Evolutionary conservation across 1,140 invertebrate genomes (phyloP).

Genomic region (Heliothis subflexa): DNA sequence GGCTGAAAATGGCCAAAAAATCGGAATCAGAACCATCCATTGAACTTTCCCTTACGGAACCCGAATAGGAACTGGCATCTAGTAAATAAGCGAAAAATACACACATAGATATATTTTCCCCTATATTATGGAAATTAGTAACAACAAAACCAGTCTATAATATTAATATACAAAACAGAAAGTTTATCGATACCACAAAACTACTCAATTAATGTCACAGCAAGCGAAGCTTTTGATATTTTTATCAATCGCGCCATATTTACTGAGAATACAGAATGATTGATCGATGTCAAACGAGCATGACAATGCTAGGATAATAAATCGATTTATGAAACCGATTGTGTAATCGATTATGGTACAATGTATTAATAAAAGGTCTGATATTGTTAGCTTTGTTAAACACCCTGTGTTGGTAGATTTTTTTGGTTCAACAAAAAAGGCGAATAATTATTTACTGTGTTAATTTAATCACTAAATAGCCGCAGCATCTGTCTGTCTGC

Average conservation of each 20-base stretch:
- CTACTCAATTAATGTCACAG: constrained; percentile 54
- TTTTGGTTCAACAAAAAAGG: not conserved
- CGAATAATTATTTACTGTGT: too few species aligned
- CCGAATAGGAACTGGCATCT: too few species aligned
- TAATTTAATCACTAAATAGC: too few species aligned
- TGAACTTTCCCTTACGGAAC: too few species aligned
- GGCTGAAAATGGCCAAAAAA: too few species aligned
- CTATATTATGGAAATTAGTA: constrained; percentile 3
- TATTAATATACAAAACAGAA: constrained; percentile 15
- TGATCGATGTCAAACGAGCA: constrained; percentile 48
- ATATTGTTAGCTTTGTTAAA: not conserved
- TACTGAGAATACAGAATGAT: constrained; percentile 49
- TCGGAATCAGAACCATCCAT: too few species aligned
- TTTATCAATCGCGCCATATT: constrained; percentile 45
- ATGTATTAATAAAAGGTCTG: constrained; percentile 30
- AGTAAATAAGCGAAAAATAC: too few species aligned
- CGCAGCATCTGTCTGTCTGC: too few species aligned
- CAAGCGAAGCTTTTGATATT: constrained; percentile 43
- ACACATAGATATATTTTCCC: too few species aligned
- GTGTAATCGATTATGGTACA: constrained; percentile 41
- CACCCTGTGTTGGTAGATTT: not conserved
- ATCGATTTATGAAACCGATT: constrained; percentile 36
- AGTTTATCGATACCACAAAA: constrained; percentile 54
- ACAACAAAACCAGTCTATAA: not conserved
- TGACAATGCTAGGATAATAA: constrained; percentile 41